Evolutionary conservation across 2,113 vertebrate species (phyloP).

Genomic region (Dryoscopus gambensis): DNA sequence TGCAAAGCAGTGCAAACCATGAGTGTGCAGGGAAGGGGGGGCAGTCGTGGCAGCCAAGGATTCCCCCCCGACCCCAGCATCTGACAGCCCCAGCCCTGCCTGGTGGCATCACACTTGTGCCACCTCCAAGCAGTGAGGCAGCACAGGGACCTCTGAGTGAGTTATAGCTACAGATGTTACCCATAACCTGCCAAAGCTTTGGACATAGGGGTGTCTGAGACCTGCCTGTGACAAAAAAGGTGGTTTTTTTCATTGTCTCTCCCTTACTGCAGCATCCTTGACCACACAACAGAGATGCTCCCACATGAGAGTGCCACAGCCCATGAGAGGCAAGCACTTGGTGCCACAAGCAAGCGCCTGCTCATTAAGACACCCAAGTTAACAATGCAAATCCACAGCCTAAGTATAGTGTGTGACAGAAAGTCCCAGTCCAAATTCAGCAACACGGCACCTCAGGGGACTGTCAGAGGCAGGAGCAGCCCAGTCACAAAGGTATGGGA

Average conservation of each 20-base stretch:
- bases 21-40: neutral
- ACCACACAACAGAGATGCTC: neutral
- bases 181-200: neutral
- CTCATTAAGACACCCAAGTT: neutral
- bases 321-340: accelerated
- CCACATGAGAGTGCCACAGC: neutral
- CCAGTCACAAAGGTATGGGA: neutral
- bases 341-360: neutral
- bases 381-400: conserved; percentile 32
- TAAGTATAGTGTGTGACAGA: neutral
- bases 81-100: neutral
- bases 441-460: neutral
- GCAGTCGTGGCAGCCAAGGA: neutral
- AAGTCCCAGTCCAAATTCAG: neutral
- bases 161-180: neutral
- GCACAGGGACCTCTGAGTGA: neutral
- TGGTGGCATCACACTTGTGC: neutral
- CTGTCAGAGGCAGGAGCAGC: neutral
- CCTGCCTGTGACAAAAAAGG: neutral
- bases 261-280: neutral
- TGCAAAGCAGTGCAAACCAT: neutral
- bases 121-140: neutral
- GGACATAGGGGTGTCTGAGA: too few relatives aligned
- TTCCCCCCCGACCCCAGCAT: neutral
- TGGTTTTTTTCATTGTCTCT: neutral